phyloP scores from a whole-genome alignment of 2,797 vertebrate species.

The Danio jaintianensis region DNA sequence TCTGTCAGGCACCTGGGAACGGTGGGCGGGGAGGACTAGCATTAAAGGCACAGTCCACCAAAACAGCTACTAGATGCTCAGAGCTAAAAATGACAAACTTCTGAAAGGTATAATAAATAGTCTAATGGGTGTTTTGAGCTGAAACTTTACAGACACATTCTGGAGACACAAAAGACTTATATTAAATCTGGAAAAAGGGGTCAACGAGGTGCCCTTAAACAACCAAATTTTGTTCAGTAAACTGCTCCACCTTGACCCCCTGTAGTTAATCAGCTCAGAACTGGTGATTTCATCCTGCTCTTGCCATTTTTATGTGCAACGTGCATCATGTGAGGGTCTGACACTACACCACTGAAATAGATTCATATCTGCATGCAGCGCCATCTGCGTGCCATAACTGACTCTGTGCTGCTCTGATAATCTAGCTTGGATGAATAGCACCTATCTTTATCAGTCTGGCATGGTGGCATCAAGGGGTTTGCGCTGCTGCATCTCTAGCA shows the following conservation, averaged over 20 bases:
- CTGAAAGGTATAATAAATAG: too few relatives aligned
- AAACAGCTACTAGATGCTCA: too few relatives aligned
- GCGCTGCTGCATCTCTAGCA: neutral
- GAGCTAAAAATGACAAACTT: too few relatives aligned
- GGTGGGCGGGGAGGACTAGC: too few relatives aligned
- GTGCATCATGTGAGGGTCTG: neutral
- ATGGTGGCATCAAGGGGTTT: slow-evolving; percentile 32
- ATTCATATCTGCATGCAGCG: neutral
- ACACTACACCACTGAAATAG: neutral
- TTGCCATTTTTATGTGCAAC: slow-evolving; percentile 10
- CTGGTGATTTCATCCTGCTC: slow-evolving; percentile 1
- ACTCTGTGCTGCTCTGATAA: slow-evolving; percentile 29
- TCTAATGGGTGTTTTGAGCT: too few relatives aligned
- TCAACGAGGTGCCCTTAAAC: too few relatives aligned
- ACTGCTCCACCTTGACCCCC: neutral
- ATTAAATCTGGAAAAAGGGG: too few relatives aligned
- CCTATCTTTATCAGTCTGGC: slow-evolving; percentile 39
- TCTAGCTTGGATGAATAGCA: slow-evolving; percentile 6
- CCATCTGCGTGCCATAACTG: slow-evolving; percentile 19
- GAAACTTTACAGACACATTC: too few relatives aligned
- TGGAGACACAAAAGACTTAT: too few relatives aligned
- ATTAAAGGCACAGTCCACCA: too few relatives aligned
- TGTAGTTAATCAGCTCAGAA: neutral
- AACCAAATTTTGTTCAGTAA: too few relatives aligned
- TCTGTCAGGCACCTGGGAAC: too few relatives aligned